Conservation (phyloP, 1,140 invertebrate genomes). For the Holcopasites calliopsidis region DNA sequence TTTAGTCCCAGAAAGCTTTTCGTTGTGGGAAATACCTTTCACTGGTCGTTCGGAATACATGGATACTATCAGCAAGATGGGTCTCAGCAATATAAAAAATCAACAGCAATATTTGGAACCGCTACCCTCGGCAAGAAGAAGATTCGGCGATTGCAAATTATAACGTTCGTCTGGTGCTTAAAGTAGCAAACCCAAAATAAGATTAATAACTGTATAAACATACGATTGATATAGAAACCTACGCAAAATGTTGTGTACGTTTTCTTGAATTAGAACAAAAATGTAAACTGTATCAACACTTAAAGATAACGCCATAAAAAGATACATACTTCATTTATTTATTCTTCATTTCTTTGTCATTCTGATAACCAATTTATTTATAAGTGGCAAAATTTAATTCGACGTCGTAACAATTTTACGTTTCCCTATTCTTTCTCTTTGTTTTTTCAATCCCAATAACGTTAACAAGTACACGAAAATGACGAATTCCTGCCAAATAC, state of each 20-base stretch:
- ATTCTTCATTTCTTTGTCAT: neutral
- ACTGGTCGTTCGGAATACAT: conserved; percentile 82
- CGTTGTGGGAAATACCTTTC: conserved; percentile 79
- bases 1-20: conserved; percentile 74
- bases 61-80: conserved; percentile 81
- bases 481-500: conserved; percentile 9
- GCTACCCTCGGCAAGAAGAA: conserved; percentile 53
- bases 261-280: neutral
- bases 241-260: too few relatives aligned
- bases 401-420: too few relatives aligned
- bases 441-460: too few relatives aligned
- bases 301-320: neutral
- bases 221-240: neutral
- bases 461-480: neutral
- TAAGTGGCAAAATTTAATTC: neutral
- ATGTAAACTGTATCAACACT: neutral
- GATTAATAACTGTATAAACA: neutral
- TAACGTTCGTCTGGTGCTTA: neutral
- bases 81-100: conserved; percentile 80
- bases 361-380: neutral
- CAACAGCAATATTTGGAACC: conserved; percentile 82
- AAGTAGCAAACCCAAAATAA: neutral
- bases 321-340: neutral
- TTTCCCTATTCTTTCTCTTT: neutral
- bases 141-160: conserved; percentile 26